phyloP scores from a whole-genome alignment of 1,140 invertebrate species.

The Papilio aristodemus region DNA sequence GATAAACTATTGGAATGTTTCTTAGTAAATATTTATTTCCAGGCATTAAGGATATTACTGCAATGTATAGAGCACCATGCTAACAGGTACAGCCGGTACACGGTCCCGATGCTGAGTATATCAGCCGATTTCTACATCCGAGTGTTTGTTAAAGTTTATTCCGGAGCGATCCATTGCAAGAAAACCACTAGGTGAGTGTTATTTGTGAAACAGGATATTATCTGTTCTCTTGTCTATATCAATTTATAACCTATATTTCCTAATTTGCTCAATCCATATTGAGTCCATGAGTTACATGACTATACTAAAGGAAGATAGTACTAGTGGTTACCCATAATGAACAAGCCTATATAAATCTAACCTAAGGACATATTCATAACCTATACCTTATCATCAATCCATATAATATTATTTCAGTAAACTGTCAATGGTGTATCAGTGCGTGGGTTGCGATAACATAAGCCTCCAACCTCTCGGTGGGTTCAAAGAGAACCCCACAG shows the following conservation, averaged over 20 bases:
- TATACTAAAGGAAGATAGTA: too few species aligned
- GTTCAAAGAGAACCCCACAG: conserved; percentile 80
- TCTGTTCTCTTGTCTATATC: too few species aligned
- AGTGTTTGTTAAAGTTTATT: conserved; percentile 93
- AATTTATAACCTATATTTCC: too few species aligned
- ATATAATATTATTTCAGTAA: conserved; percentile 82
- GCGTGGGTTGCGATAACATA: conserved; percentile 91
- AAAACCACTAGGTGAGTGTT: conserved; percentile 85
- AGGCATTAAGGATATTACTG: conserved; percentile 95
- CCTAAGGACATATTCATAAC: too few species aligned
- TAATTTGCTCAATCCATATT: too few species aligned
- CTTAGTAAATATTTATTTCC: conserved; percentile 42
- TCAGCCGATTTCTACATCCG: conserved; percentile 99
- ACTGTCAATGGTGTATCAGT: conserved; percentile 92
- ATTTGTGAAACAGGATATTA: background rate
- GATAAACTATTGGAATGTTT: too few species aligned
- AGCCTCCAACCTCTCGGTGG: conserved; percentile 89
- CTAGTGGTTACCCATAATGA: too few species aligned
- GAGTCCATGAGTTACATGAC: too few species aligned
- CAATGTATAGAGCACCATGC: conserved; percentile 95
- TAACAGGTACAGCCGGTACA: conserved; percentile 95
- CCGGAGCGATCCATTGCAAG: conserved; percentile 92
- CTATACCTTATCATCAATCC: too few species aligned
- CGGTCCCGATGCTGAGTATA: conserved; percentile 93
- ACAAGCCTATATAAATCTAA: too few species aligned